phyloP scores from a whole-genome alignment of 1,140 invertebrate species.

The Drosophila leontia region DNA sequence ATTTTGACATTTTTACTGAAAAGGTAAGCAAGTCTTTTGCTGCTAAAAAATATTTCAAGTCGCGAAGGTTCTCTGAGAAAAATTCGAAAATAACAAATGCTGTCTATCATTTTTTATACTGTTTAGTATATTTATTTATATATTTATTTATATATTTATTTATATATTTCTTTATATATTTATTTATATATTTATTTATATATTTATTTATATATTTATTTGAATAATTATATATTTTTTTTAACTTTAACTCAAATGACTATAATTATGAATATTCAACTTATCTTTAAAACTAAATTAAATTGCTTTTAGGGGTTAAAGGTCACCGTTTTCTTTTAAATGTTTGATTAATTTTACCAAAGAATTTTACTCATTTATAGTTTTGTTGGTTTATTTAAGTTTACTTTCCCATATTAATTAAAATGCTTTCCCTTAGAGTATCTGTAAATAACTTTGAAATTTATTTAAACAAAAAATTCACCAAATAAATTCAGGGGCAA shows the following conservation, averaged over 20 bases:
- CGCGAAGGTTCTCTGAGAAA: background rate
- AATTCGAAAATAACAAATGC: too few species aligned
- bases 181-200: too few species aligned
- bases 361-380: too few species aligned
- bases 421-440: background rate
- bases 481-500: background rate
- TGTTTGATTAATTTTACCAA: too few species aligned
- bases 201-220: too few species aligned
- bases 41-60: background rate
- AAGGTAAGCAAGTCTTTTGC: background rate
- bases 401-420: background rate
- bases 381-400: background rate
- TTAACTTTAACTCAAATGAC: background rate
- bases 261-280: background rate
- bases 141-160: too few species aligned
- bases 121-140: too few species aligned
- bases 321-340: too few species aligned
- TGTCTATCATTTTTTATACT: background rate
- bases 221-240: too few species aligned
- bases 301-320: too few species aligned
- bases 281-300: background rate
- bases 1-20: background rate
- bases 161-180: too few species aligned
- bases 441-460: background rate
- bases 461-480: background rate